Evolutionary conservation across 2,113 vertebrate species (phyloP).

Genomic region (Pseudorectes ferrugineus): DNA sequence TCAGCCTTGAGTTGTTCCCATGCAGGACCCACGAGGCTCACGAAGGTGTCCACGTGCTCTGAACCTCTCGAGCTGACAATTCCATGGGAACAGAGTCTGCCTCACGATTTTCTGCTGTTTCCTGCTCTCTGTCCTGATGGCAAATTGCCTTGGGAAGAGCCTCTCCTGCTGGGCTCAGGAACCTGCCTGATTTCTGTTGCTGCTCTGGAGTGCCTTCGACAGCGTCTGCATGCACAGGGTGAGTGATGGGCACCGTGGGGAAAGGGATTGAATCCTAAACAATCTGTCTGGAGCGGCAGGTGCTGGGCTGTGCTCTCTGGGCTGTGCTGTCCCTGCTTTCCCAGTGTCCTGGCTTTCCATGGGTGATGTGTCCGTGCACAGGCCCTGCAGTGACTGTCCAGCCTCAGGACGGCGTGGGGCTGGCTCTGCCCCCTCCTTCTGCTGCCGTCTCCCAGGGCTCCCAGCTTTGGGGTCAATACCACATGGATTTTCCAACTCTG

Average conservation of each 20-base stretch:
- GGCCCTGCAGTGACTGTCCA: background rate
- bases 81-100: background rate
- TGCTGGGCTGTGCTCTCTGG: background rate
- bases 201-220: background rate
- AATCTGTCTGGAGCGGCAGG: background rate
- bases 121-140: background rate
- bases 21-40: background rate
- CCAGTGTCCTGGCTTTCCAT: background rate
- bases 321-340: background rate
- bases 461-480: background rate
- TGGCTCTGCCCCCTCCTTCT: background rate
- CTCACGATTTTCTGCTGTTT: background rate
- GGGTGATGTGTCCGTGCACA: background rate
- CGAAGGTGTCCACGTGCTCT: accelerated
- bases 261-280: background rate
- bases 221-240: accelerated
- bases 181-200: background rate
- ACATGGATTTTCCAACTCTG: background rate
- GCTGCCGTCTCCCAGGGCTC: background rate
- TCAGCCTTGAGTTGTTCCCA: background rate
- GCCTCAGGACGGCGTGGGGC: background rate
- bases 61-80: background rate
- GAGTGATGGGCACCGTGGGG: background rate
- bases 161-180: background rate
- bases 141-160: background rate